A percentile compares a stretch with the other conserved stretches of the same genome.
These are phyloP conservation scores for Drosophila nigromelanica DNA, from an alignment of 1,140 invertebrate species.

Conservation along the genomic window DNA sequence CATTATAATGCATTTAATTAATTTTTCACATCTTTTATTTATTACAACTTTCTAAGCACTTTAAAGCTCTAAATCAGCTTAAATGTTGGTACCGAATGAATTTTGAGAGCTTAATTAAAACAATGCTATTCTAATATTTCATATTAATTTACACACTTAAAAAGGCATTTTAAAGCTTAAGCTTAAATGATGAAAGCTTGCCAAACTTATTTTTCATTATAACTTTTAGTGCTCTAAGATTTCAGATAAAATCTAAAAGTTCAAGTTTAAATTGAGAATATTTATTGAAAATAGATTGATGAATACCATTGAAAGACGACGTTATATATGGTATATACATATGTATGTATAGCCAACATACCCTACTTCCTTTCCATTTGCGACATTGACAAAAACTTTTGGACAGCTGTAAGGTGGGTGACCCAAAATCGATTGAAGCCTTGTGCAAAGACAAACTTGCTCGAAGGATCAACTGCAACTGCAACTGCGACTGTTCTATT, in stretches of 20 bases:
- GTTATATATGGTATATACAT: not conserved
- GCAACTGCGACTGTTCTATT: constrained; percentile 25
- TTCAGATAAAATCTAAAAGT: too few species aligned
- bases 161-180: too few species aligned
- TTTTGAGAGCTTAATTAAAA: too few species aligned
- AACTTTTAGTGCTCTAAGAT: too few species aligned
- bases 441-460: constrained; percentile 21
- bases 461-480: constrained; percentile 18
- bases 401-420: not conserved
- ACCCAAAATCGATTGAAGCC: constrained; percentile 13
- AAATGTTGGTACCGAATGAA: too few species aligned
- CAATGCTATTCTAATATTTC: too few species aligned
- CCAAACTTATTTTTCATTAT: too few species aligned
- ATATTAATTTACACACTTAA: too few species aligned
- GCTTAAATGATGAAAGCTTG: too few species aligned
- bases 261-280: too few species aligned
- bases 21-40: not conserved
- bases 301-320: not conserved
- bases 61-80: not conserved
- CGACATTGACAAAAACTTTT: constrained; percentile 10
- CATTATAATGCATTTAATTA: not conserved
- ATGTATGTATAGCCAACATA: not conserved
- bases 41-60: not conserved
- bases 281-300: not conserved
- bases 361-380: not conserved